phyloP scores from a whole-genome alignment of 2,113 vertebrate genomes.

The Hyperopisus bebe region DNA sequence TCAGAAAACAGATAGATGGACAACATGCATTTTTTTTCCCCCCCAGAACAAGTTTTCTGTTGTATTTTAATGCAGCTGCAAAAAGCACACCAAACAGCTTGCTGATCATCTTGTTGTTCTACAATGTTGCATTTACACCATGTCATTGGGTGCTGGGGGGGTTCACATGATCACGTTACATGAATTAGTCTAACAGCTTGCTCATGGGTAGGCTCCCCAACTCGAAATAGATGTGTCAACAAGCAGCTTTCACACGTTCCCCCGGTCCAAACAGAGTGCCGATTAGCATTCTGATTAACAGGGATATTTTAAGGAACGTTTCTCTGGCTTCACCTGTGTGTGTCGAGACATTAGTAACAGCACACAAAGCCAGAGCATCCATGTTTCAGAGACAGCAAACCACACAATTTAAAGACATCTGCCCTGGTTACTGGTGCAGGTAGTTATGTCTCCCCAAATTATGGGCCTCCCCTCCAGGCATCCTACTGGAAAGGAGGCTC shows the following conservation, averaged over 20 bases:
- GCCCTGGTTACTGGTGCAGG: not conserved
- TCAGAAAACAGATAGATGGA: not conserved
- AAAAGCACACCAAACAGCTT: not conserved
- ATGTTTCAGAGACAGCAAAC: not conserved
- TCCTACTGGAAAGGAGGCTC: not conserved
- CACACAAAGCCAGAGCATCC: not conserved
- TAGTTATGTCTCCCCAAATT: not conserved
- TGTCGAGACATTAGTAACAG: not conserved
- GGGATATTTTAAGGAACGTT: not conserved
- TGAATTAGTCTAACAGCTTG: not conserved
- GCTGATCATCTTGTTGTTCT: not conserved
- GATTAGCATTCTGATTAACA: not conserved
- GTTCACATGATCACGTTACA: not conserved
- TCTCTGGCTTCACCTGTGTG: not conserved
- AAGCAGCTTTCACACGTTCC: constrained; percentile 11
- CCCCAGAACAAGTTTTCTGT: not conserved
- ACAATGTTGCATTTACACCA: not conserved
- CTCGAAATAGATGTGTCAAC: constrained; percentile 9
- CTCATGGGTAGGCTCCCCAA: not conserved
- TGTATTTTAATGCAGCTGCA: not conserved
- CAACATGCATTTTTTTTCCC: not conserved
- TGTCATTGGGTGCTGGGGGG: not conserved
- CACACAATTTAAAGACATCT: not conserved
- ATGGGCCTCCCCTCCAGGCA: not conserved
- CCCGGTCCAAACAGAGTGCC: not conserved